These are phyloP conservation scores for Pharmacophagus antenor DNA, from an alignment of 2,888 invertebrate genomes.

Conservation along the genomic window DNA sequence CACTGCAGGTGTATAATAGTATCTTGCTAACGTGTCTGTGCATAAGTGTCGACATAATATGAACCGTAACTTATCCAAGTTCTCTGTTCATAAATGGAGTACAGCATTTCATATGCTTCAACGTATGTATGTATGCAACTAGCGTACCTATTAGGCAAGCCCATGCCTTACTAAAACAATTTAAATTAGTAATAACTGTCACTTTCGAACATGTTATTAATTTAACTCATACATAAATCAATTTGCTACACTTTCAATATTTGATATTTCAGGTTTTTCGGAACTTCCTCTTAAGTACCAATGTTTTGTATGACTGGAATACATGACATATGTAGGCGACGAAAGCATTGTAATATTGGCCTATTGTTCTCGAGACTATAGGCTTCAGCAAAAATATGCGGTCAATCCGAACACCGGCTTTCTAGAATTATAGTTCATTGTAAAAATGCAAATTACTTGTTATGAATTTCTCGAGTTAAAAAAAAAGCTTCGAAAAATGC, in stretches of 20 bases:
- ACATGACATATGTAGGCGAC: constrained; percentile 15
- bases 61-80: constrained; percentile 6
- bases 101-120: neutral
- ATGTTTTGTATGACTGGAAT: constrained; percentile 48
- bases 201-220: too few relatives aligned
- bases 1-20: constrained; percentile 19
- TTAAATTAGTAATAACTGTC: too few relatives aligned
- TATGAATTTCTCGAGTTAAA: constrained; percentile 18
- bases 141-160: too few relatives aligned
- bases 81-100: neutral
- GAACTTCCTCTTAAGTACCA: neutral
- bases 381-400: constrained; percentile 42
- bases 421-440: constrained; percentile 40
- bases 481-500: constrained; percentile 12
- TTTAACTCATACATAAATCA: neutral
- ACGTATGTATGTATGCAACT: too few relatives aligned
- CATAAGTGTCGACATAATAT: constrained; percentile 26
- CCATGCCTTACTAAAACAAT: too few relatives aligned
- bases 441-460: constrained; percentile 41
- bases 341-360: constrained; percentile 13
- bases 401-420: constrained; percentile 43
- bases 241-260: neutral
- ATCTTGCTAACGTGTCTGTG: constrained; percentile 27
- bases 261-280: neutral
- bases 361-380: constrained; percentile 18